Conservation (phyloP, 2,113 vertebrate genomes). For the Theristicus caerulescens region DNA sequence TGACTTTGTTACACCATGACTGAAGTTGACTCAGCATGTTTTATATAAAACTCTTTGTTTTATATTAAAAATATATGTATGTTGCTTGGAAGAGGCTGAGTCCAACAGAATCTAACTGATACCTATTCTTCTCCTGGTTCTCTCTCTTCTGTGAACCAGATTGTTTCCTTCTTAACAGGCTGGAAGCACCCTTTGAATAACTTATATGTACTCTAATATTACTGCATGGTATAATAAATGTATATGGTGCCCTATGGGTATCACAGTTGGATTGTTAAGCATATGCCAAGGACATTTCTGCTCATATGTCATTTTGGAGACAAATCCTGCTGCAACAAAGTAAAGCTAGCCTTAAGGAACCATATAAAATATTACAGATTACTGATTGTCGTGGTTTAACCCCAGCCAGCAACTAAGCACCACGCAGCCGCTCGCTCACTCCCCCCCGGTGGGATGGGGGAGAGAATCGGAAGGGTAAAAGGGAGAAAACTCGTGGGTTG, state of each 20-base stretch:
- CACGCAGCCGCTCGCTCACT: no score
- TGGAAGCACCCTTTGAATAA: background rate
- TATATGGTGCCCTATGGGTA: background rate
- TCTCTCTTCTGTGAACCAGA: background rate
- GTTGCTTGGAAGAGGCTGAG: background rate
- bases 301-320: background rate
- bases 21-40: background rate
- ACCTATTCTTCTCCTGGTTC: background rate
- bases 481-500: no score
- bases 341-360: background rate
- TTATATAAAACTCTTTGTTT: background rate
- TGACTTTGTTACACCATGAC: background rate
- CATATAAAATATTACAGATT: background rate
- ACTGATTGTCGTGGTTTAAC: no score
- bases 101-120: background rate
- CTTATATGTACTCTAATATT: background rate
- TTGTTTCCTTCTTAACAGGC: background rate
- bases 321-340: background rate
- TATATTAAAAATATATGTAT: background rate
- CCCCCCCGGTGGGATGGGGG: no score
- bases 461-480: no score
- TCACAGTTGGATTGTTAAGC: background rate
- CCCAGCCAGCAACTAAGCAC: no score
- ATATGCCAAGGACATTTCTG: background rate
- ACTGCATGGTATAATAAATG: background rate